Evolutionary conservation across 2,888 invertebrate genomes (phyloP), one percentile per base, ranked within the genome.

Genomic region (Eupithecia centaureata): DNA sequence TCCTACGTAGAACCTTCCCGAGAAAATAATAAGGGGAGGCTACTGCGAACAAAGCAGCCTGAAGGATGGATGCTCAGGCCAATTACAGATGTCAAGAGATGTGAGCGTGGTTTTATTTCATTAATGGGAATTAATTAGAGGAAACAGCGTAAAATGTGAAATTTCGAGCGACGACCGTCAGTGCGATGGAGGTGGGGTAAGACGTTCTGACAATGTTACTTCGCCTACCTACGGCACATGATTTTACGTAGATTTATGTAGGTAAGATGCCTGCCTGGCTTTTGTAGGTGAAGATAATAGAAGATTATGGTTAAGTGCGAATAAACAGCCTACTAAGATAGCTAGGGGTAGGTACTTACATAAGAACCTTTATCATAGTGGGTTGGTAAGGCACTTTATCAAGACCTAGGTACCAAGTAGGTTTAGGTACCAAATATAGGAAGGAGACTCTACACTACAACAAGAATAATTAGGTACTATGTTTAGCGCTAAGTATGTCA

Each of bases 41-140:
- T 77, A 80, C 79, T 82, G 47, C 82, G 81, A 86, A 88, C 86
- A 88, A 88, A 86, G 82, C 83, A 82, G 80, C 78, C 80, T 85
- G 83, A 82, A 81, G 80, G 82, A 64, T 82, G 85, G 83, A 83
- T 85, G 80, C 81, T 85, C 83, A 78, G 79, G 78, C 86, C 80
- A 84, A 87, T 87, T 85, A 87, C 81, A 80, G 79, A 82, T 82
- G 84, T 82, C 72, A 77, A 77, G 76, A 76, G 76, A 66, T 70
- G 73, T 73, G 68, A 70, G 76, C 77, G 68, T 71, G 73, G 68
- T 69, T 71, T 73, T 73, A 78, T 75, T 81, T 78, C 78, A 81
- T 79, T 61, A 59, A 65, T 67, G 67, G 61, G 65, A 67, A 70
- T 71, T 71, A 66, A 70, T 73, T 71, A 68, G 58, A 62, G 61